Percentiles rank a stretch among this genome's conserved stretches.
Conservation (phyloP, 2,888 invertebrate genomes). For the Cryptocheilus praepositus region DNA sequence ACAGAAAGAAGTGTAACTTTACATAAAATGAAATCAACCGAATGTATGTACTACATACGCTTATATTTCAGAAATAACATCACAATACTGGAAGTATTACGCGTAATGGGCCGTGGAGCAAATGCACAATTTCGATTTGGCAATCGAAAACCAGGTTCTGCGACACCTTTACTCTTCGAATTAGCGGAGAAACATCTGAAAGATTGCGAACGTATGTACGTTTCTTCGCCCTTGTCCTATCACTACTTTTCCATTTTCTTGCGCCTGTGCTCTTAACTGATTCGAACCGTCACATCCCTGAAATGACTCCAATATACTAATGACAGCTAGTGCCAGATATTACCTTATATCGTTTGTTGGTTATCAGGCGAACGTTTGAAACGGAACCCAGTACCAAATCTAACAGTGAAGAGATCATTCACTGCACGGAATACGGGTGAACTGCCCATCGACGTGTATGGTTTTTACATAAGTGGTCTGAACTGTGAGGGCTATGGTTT, state of each 20-base stretch:
- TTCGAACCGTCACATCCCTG: neutral
- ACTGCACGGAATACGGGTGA: constrained; percentile 93
- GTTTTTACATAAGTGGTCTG: constrained; percentile 80
- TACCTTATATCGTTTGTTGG: constrained; percentile 8
- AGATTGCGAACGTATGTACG: constrained; percentile 78
- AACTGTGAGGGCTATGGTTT: constrained; percentile 89
- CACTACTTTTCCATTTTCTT: neutral
- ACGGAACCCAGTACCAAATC: constrained; percentile 77
- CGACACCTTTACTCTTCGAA: constrained; percentile 88
- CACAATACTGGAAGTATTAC: constrained; percentile 91
- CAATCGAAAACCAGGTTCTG: constrained; percentile 88
- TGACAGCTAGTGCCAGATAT: neutral
- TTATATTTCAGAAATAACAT: constrained; percentile 87
- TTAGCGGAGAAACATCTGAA: constrained; percentile 81
- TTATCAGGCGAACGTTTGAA: constrained; percentile 53
- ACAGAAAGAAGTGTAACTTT: no score
- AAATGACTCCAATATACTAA: neutral
- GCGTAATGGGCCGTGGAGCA: constrained; percentile 89
- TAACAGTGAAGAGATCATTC: constrained; percentile 88
- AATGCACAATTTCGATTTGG: constrained; percentile 91
- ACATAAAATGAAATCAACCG: constrained; percentile 76
- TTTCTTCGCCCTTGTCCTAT: constrained; percentile 27
- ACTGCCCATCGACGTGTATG: constrained; percentile 85
- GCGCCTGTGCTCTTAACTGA: neutral
- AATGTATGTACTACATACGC: neutral